Percentiles rank a stretch among this genome's conserved stretches.
phyloP scores from a whole-genome alignment of 2,888 invertebrate genomes.

The Dryobota labecula region DNA sequence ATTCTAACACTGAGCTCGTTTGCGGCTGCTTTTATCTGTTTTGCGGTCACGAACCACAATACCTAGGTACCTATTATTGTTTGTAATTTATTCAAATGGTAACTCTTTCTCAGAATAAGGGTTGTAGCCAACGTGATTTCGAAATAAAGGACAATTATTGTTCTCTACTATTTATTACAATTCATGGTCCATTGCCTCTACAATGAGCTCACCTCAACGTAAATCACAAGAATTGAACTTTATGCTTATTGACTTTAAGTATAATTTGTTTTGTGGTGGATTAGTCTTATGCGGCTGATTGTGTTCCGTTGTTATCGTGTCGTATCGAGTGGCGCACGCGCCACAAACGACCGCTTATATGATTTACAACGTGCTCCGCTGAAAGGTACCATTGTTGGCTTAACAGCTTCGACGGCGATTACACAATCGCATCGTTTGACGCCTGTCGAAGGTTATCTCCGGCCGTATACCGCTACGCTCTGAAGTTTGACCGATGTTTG shows the following conservation, averaged over 20 bases:
- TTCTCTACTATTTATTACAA: slow-evolving; percentile 76
- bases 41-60: slow-evolving; percentile 68
- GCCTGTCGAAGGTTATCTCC: slow-evolving; percentile 82
- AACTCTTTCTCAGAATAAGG: slow-evolving; percentile 71
- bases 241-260: slow-evolving; percentile 67
- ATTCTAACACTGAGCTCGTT: slow-evolving; percentile 52
- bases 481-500: slow-evolving; percentile 66
- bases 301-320: slow-evolving; percentile 73
- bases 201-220: slow-evolving; percentile 47
- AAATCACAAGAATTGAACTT: slow-evolving; percentile 66
- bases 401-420: slow-evolving; percentile 80
- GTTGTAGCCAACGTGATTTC: slow-evolving; percentile 76
- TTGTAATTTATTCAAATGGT: slow-evolving; percentile 60
- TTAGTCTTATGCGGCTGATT: slow-evolving; percentile 69
- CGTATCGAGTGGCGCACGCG: slow-evolving; percentile 84
- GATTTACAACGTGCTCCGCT: slow-evolving; percentile 84
- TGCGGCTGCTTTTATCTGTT: slow-evolving; percentile 64
- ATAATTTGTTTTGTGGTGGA: slow-evolving; percentile 63
- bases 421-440: slow-evolving; percentile 83
- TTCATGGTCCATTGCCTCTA: slow-evolving; percentile 68
- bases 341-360: slow-evolving; percentile 84
- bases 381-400: slow-evolving; percentile 84
- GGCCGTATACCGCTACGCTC: slow-evolving; percentile 55
- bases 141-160: slow-evolving; percentile 77
- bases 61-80: slow-evolving; percentile 54